phyloP scores from a whole-genome alignment of 2,797 vertebrate genomes.

The Varecia variegata region DNA sequence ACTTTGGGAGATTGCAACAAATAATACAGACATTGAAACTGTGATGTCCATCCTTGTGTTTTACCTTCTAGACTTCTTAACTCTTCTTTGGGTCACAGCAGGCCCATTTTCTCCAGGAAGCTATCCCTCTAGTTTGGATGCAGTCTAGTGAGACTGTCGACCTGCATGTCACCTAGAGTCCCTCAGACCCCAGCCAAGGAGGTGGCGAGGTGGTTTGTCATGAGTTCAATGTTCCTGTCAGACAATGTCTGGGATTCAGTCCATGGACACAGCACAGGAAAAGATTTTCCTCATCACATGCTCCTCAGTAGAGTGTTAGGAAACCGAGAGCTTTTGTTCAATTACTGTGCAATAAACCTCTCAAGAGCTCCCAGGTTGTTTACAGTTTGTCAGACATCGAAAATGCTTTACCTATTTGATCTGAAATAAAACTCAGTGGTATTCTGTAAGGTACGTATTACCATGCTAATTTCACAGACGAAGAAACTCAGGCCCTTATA shows the following conservation, averaged over 20 bases:
- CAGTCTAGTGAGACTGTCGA: too few species aligned
- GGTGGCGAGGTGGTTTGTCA: fast-evolving
- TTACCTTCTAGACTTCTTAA: not conserved
- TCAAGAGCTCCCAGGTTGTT: not conserved
- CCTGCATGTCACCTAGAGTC: not conserved
- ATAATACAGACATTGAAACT: not conserved
- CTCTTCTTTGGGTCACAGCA: not conserved
- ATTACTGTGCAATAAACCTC: not conserved
- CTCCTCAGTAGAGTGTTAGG: too few species aligned
- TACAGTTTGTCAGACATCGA: not conserved
- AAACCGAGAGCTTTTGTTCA: not conserved
- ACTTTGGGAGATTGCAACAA: not conserved
- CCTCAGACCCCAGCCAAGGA: not conserved
- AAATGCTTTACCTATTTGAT: not conserved
- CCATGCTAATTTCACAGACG: not conserved
- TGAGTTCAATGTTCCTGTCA: fast-evolving
- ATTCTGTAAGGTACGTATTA: not conserved
- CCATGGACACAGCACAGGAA: not conserved
- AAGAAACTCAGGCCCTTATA: not conserved
- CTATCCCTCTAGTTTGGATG: not conserved
- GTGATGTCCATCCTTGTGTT: not conserved
- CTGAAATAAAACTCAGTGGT: not conserved
- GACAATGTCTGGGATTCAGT: not conserved
- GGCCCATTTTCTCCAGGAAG: fast-evolving
- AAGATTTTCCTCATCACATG: not conserved